Evolutionary conservation across 2,888 invertebrate genomes (phyloP).

Genomic region (Andrena bucephala): DNA sequence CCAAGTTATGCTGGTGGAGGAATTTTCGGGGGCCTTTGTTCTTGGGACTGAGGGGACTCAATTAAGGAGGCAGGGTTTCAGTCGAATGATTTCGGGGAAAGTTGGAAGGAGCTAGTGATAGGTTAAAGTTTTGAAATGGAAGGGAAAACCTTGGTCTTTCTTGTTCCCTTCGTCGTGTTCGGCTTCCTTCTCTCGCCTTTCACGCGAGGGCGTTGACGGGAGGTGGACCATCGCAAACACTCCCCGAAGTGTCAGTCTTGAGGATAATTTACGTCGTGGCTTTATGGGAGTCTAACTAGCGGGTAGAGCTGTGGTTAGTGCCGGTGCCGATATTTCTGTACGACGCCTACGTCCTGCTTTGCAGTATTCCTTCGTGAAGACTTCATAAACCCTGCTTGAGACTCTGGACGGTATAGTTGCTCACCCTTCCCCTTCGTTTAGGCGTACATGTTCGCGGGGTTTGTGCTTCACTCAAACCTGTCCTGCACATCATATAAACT

Average conservation of each 20-base stretch:
- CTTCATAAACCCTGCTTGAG: slow-evolving; percentile 45
- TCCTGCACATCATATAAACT: too few relatives aligned
- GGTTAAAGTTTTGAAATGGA: too few relatives aligned
- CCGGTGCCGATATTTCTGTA: slow-evolving; percentile 66
- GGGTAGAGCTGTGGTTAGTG: slow-evolving; percentile 77
- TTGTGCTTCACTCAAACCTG: not conserved
- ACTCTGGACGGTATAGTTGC: not conserved
- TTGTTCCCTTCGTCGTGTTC: not conserved
- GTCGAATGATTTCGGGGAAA: too few relatives aligned
- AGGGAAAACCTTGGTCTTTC: not conserved
- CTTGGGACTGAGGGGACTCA: too few relatives aligned
- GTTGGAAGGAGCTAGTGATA: too few relatives aligned
- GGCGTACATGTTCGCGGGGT: not conserved
- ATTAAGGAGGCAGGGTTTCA: too few relatives aligned
- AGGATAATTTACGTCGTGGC: slow-evolving; percentile 83
- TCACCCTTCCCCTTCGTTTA: not conserved
- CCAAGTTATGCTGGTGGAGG: too few relatives aligned
- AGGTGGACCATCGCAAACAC: slow-evolving; percentile 85
- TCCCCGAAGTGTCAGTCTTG: slow-evolving; percentile 74
- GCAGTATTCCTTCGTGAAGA: slow-evolving; percentile 26
- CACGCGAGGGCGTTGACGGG: slow-evolving; percentile 85
- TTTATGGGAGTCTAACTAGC: slow-evolving; percentile 85
- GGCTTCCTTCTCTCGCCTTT: slow-evolving; percentile 24
- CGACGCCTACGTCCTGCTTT: slow-evolving; percentile 75
- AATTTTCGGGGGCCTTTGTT: too few relatives aligned